These are phyloP conservation scores for Drosophila parthenogenetica DNA, from an alignment of 2,888 invertebrate species.

Conservation along the genomic window DNA sequence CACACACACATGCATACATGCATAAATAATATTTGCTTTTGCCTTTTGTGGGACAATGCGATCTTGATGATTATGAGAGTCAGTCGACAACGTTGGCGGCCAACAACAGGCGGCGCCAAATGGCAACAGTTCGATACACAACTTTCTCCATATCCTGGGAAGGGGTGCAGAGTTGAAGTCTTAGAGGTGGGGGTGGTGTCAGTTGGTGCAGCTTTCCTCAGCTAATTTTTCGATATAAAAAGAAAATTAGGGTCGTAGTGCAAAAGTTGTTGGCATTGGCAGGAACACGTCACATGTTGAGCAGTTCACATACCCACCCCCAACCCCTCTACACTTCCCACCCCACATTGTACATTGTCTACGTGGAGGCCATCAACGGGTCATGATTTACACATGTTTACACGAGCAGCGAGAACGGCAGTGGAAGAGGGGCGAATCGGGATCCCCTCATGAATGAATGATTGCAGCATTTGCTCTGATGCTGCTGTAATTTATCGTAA, in stretches of 20 bases:
- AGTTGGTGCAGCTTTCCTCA: slow-evolving; percentile 47
- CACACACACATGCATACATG: slow-evolving; percentile 2
- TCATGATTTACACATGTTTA: slow-evolving; percentile 84
- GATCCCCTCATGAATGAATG: slow-evolving; percentile 65
- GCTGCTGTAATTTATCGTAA: slow-evolving; percentile 72
- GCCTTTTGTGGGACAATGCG: slow-evolving; percentile 54
- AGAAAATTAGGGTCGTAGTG: slow-evolving; percentile 61
- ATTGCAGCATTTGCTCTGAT: slow-evolving; percentile 61
- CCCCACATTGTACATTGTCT: slow-evolving; percentile 13
- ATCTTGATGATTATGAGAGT: slow-evolving; percentile 30
- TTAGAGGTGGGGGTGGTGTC: not conserved
- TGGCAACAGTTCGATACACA: slow-evolving; percentile 54
- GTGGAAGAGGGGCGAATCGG: slow-evolving; percentile 13
- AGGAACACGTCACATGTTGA: slow-evolving; percentile 60
- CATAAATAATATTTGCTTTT: slow-evolving; percentile 73
- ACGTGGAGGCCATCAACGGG: slow-evolving; percentile 72
- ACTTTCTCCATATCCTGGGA: slow-evolving; percentile 5
- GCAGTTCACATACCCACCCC: not conserved
- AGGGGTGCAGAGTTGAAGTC: not conserved
- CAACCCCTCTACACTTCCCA: not conserved
- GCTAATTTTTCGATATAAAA: slow-evolving; percentile 42
- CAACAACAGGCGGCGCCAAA: slow-evolving; percentile 49
- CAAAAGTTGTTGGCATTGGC: slow-evolving; percentile 56
- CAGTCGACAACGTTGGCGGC: slow-evolving; percentile 27
- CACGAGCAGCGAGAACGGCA: slow-evolving; percentile 42